Conservation (phyloP, 2,113 vertebrate genomes). For the Ictalurus punctatus region DNA sequence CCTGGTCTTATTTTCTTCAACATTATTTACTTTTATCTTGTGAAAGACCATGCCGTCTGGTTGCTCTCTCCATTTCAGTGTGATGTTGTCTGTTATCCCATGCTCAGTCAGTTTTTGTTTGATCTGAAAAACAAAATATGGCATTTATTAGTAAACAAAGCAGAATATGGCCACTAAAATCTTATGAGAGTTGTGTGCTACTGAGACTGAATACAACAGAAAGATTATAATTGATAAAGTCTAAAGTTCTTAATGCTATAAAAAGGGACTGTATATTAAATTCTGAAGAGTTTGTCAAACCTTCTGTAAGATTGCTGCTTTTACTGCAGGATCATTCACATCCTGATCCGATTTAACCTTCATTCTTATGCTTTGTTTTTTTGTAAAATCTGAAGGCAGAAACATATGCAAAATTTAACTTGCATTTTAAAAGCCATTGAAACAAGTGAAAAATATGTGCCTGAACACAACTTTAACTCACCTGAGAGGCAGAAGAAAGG, state of each 20-base stretch:
- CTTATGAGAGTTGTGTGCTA: background rate
- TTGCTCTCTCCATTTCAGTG: background rate
- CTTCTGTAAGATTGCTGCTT: background rate
- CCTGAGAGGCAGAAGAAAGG: background rate
- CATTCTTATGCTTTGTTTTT: conserved; percentile 2
- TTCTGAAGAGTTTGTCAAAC: background rate
- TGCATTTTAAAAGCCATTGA: background rate
- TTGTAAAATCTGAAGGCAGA: background rate
- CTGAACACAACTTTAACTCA: background rate
- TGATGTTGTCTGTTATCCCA: background rate
- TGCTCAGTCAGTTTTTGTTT: too few relatives aligned
- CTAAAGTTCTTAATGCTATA: background rate
- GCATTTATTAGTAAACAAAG: background rate
- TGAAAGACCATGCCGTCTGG: background rate
- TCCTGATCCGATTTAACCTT: background rate
- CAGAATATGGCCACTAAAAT: background rate
- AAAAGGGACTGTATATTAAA: too few relatives aligned
- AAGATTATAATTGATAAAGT: too few relatives aligned
- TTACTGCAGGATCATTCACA: background rate
- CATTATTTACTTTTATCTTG: background rate
- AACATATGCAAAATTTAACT: background rate
- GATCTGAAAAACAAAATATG: too few relatives aligned
- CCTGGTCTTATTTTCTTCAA: background rate
- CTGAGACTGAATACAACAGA: background rate
- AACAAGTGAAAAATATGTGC: background rate